These are phyloP conservation scores for Drosophila grimshawi DNA, from an alignment of 1,140 invertebrate species.

Conservation along the genomic window DNA sequence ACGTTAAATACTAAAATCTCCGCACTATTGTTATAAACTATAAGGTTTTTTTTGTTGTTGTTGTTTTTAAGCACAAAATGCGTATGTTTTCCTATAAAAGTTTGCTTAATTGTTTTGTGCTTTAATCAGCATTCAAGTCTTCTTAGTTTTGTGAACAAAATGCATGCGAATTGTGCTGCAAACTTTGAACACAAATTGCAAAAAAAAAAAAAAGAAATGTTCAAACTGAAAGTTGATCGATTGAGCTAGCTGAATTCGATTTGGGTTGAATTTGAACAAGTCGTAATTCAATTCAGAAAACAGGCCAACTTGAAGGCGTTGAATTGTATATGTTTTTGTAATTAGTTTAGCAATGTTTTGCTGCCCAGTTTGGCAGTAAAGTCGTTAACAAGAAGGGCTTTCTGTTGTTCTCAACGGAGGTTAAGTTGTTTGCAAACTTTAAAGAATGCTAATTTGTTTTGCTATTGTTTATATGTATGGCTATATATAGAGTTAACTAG, in stretches of 20 bases:
- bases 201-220: background rate
- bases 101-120: background rate
- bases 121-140: background rate
- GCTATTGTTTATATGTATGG: too few relatives aligned
- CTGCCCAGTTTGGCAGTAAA: background rate
- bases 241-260: background rate
- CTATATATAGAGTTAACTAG: too few relatives aligned
- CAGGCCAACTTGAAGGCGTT: too few relatives aligned
- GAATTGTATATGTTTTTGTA: background rate
- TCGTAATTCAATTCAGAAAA: background rate
- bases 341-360: background rate
- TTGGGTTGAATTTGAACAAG: background rate
- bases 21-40: background rate
- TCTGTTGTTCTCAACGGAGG: too few relatives aligned
- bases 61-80: background rate
- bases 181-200: background rate
- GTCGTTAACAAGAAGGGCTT: background rate
- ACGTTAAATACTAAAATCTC: constrained; percentile 1
- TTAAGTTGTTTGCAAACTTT: too few relatives aligned
- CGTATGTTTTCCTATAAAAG: background rate
- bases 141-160: background rate
- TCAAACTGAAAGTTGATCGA: constrained; percentile 1
- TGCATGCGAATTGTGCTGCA: background rate
- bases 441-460: too few relatives aligned
- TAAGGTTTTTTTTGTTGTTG: background rate